Evolutionary conservation across 2,888 invertebrate species (phyloP).

Genomic region (Helleia helle): DNA sequence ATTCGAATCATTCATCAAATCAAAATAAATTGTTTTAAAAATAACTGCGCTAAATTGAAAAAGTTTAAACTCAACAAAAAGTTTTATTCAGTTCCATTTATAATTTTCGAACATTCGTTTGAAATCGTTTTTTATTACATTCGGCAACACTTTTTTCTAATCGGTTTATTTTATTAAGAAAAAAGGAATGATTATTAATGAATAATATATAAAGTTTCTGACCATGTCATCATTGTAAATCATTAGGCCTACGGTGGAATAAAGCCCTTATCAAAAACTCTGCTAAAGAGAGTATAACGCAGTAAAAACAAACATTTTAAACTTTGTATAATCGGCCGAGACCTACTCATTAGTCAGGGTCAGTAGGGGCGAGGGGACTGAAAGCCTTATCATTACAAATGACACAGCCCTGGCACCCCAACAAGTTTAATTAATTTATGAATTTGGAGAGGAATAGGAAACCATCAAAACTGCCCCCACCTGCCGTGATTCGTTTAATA

Average conservation of each 20-base stretch:
- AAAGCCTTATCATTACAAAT: conserved; percentile 63
- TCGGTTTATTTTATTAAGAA: no score
- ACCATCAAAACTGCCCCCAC: conserved; percentile 5
- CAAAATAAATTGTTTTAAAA: no score
- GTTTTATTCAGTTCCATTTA: background rate
- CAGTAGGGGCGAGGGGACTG: conserved; percentile 30
- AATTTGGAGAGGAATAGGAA: conserved; percentile 34
- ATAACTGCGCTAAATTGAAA: conserved; percentile 5
- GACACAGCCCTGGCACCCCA: conserved; percentile 33
- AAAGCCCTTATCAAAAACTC: no score
- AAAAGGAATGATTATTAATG: no score
- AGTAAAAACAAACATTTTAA: no score
- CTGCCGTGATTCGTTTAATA: conserved; percentile 1
- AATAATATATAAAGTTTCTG: no score
- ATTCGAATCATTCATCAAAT: no score
- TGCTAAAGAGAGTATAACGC: no score
- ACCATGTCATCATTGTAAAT: no score
- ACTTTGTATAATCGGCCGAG: conserved; percentile 25
- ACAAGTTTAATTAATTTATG: conserved; percentile 65
- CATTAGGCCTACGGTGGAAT: no score
- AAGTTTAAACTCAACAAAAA: background rate
- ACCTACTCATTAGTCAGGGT: conserved; percentile 41
- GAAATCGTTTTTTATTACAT: background rate
- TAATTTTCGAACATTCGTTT: no score
- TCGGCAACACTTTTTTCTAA: no score